Evolutionary conservation across 2,888 invertebrate genomes (phyloP).

Genomic region (Philereme vetulata): DNA sequence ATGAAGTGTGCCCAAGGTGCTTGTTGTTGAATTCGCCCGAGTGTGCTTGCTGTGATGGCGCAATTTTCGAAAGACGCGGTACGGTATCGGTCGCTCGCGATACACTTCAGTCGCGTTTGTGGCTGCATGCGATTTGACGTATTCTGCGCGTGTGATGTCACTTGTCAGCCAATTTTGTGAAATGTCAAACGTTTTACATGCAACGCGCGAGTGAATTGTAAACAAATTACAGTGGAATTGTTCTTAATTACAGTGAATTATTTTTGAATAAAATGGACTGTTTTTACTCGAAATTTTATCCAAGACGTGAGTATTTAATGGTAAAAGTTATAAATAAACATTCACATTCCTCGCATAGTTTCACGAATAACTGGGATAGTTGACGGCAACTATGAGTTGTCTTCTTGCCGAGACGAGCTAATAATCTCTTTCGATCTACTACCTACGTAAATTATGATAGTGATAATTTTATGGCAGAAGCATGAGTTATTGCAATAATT

Average conservation of each 20-base stretch:
- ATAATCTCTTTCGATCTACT: background rate
- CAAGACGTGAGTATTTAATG: constrained; percentile 81
- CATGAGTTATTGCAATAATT: no score
- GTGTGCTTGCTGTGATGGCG: constrained; percentile 83
- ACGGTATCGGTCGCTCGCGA: constrained; percentile 82
- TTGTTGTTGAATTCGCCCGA: constrained; percentile 82
- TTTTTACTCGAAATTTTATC: constrained; percentile 83
- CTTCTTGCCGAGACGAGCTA: constrained; percentile 6
- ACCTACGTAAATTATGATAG: background rate
- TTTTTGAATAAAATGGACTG: constrained; percentile 74
- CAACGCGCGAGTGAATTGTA: constrained; percentile 78
- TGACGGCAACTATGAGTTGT: constrained; percentile 13
- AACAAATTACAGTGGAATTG: constrained; percentile 78
- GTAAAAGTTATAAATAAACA: constrained; percentile 71
- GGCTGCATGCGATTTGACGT: constrained; percentile 84
- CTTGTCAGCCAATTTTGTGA: constrained; percentile 81
- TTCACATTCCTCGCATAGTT: constrained; percentile 75
- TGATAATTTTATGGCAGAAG: no score
- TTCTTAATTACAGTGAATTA: constrained; percentile 72
- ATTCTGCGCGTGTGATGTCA: constrained; percentile 82
- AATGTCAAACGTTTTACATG: constrained; percentile 80
- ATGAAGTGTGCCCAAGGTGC: constrained; percentile 82
- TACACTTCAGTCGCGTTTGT: constrained; percentile 85
- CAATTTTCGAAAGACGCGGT: constrained; percentile 86
- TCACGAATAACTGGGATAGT: constrained; percentile 59